Percentiles rank a stretch among this genome's conserved stretches.
phyloP scores from a whole-genome alignment of 2,797 vertebrate genomes.

The Crossoptilon crossoptilon region DNA sequence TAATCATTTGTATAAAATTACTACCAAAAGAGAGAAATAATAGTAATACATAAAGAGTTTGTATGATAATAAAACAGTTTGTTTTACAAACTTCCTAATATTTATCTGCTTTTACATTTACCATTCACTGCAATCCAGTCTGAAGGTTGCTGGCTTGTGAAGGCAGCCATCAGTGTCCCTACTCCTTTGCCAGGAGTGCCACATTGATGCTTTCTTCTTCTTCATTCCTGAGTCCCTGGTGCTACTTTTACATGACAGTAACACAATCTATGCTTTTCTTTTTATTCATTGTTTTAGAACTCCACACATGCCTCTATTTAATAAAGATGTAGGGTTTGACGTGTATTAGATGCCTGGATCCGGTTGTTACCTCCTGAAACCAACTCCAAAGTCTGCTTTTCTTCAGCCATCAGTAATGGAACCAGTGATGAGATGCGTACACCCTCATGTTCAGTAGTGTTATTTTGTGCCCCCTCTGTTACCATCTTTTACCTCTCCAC shows the following conservation, averaged over 20 bases:
- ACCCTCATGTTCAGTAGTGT: neutral
- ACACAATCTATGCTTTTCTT: neutral
- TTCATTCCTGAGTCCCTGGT: neutral
- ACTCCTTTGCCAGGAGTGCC: neutral
- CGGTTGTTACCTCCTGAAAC: neutral
- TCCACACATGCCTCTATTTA: neutral
- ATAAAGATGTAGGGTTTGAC: fast-evolving
- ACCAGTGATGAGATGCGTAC: neutral
- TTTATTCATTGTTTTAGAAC: neutral
- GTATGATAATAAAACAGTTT: neutral
- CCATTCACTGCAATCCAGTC: neutral
- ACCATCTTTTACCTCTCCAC: neutral
- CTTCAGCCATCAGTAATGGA: neutral
- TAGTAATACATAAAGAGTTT: neutral
- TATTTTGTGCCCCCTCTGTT: neutral
- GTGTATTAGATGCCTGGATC: neutral
- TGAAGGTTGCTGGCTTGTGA: neutral
- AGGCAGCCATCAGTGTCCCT: neutral
- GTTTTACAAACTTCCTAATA: neutral
- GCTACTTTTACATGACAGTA: neutral
- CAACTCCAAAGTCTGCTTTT: neutral
- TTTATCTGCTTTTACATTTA: neutral
- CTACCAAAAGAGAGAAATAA: neutral
- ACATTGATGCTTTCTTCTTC: neutral
- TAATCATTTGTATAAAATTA: neutral